phyloP scores from a whole-genome alignment of 2,797 vertebrate genomes.

The Alexandromys oeconomus region DNA sequence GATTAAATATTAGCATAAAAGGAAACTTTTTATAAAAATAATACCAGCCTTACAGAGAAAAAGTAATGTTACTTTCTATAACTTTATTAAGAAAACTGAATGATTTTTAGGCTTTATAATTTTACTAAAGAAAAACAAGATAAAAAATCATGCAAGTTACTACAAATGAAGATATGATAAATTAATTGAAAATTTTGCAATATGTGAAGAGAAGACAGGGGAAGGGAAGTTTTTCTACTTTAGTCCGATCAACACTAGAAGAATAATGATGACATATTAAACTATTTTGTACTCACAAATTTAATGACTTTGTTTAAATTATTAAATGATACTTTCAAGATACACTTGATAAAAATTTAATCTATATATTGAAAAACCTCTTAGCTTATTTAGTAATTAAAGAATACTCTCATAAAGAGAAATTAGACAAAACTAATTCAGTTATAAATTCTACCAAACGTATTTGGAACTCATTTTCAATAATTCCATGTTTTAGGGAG shows the following conservation, averaged over 20 bases:
- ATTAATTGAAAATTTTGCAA: background rate
- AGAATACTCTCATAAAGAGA: background rate
- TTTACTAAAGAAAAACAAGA: background rate
- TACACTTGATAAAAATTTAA: background rate
- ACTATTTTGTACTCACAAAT: background rate
- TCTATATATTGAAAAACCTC: too few relatives aligned
- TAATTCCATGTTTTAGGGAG: background rate
- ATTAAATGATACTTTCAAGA: background rate
- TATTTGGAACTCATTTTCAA: background rate
- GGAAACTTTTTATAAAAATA: background rate
- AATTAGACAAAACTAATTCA: background rate
- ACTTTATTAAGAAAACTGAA: background rate
- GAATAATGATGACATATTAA: background rate
- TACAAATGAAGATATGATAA: background rate
- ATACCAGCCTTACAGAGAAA: background rate
- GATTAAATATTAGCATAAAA: background rate
- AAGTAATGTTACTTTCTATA: background rate
- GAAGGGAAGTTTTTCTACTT: background rate
- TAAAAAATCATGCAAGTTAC: too few relatives aligned
- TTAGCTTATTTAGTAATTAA: background rate
- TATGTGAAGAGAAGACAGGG: background rate
- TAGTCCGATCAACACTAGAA: background rate
- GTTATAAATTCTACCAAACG: background rate
- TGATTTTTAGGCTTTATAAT: background rate
- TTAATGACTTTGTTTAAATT: background rate